Base-by-base conservation (phyloP, 2,888 invertebrate genomes). In the Caenorhabditis uteleia region DNA sequence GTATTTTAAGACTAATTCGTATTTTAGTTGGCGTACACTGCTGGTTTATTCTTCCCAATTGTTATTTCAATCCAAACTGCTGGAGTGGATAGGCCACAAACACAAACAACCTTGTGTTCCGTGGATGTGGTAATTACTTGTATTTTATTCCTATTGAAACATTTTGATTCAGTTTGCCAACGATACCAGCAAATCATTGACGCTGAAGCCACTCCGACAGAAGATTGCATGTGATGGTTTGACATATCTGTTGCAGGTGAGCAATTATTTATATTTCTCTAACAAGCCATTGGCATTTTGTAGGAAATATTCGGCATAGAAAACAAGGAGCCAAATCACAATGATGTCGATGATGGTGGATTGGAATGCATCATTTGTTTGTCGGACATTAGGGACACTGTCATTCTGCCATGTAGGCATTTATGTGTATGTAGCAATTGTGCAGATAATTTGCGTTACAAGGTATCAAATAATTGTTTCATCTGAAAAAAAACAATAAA, bases 341-440 rank as follows among this genome's bases (percentile, higher is more conserved):
- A 25, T 26, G 60, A 54, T 33, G 60, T 51, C 0, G 93, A 94
- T 80, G 93, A 94, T 80, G 92, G 91, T 78, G 94, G 95, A 1
- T 91, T 93, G 0, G 98, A 99, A 85, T 98, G 98, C 86, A 95
- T 98, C 33, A 97, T 98, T 83, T 98, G 98, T 85, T 95, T 98
- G 95, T 93, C 93, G 79, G 97, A 98, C 84, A 68, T 76, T 18
- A 88, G 97, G 3, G 97, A 98, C 85, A 98, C 97, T 0, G 87
- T 98, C 49, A 97, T 98, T 79, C 87, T 98, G 79, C 97, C 98
- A 1, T 98, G 98, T 84, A 88, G 93, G 27, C 98, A 98, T 86
- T 88, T 98, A 51, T 98, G 97, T 84, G 87, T 98, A 67, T 98
- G 97, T 85, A 93, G 94, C 86, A 91, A 91, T 0, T 98, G 97